Evolutionary conservation across 2,113 vertebrate genomes (phyloP).

Genomic region (Aldabrachelys gigantea): DNA sequence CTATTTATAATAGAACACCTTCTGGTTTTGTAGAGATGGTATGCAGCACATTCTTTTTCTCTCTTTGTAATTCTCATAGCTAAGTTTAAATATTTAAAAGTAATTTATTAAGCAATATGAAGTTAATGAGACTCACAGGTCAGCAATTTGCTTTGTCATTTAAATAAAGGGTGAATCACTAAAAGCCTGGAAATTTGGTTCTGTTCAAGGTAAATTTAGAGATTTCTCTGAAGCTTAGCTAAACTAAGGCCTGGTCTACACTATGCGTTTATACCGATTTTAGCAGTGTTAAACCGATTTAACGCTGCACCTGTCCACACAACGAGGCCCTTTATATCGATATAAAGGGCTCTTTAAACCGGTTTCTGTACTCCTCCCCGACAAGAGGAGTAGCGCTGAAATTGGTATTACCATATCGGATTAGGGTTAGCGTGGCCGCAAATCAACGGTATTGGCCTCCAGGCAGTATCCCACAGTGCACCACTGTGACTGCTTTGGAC

Average conservation of each 20-base stretch:
- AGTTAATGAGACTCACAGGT: conserved; percentile 8
- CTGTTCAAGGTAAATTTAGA: neutral
- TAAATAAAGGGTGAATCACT: conserved; percentile 38
- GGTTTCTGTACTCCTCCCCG: too few relatives aligned
- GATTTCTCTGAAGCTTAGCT: neutral
- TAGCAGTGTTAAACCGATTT: too few relatives aligned
- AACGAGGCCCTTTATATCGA: too few relatives aligned
- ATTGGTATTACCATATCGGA: too few relatives aligned
- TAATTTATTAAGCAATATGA: conserved; percentile 27
- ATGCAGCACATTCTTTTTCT: conserved; percentile 2
- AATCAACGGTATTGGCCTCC: too few relatives aligned
- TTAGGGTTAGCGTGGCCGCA: too few relatives aligned
- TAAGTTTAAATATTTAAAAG: conserved; percentile 38
- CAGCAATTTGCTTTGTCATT: conserved; percentile 28
- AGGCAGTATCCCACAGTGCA: too few relatives aligned
- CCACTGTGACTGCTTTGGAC: too few relatives aligned
- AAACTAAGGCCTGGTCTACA: neutral
- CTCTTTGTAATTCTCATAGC: neutral
- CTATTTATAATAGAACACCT: conserved; percentile 59
- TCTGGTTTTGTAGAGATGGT: conserved; percentile 55
- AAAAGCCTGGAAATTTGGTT: neutral
- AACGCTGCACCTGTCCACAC: too few relatives aligned
- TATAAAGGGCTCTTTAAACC: too few relatives aligned
- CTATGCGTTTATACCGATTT: too few relatives aligned
- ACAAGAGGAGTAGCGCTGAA: too few relatives aligned